Evolutionary conservation across 2,888 invertebrate genomes (phyloP).

Genomic region (Spialia ferax): DNA sequence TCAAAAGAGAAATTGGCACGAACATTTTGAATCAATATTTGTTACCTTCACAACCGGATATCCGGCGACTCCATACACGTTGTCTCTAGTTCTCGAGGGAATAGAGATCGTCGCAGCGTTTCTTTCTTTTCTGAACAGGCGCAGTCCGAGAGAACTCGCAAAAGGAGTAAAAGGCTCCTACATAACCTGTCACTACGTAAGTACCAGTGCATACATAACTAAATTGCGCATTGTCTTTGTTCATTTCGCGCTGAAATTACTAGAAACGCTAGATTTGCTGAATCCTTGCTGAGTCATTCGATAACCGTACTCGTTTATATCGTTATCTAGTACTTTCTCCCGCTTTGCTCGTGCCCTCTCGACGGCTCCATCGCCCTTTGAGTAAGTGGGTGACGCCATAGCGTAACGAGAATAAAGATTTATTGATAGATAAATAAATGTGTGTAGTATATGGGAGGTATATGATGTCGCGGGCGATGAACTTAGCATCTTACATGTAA

Average conservation of each 20-base stretch:
- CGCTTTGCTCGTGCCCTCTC: slow-evolving; percentile 39
- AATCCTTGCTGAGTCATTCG: slow-evolving; percentile 60
- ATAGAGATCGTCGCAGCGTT: slow-evolving; percentile 82
- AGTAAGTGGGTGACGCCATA: slow-evolving; percentile 50
- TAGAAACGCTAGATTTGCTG: slow-evolving; percentile 48
- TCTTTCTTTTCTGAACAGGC: slow-evolving; percentile 86
- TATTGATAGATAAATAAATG: slow-evolving; percentile 9
- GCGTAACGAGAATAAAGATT: slow-evolving; percentile 40
- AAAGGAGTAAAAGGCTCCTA: slow-evolving; percentile 87
- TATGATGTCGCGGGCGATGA: slow-evolving; percentile 74
- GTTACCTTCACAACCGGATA: slow-evolving; percentile 68
- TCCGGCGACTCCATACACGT: slow-evolving; percentile 83
- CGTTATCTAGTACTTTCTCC: slow-evolving; percentile 46
- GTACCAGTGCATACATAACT: slow-evolving; percentile 70
- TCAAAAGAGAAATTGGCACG: slow-evolving; percentile 31
- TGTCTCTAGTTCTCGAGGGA: slow-evolving; percentile 80
- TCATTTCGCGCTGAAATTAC: slow-evolving; percentile 53
- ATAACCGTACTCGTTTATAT: slow-evolving; percentile 36
- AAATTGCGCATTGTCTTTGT: slow-evolving; percentile 57
- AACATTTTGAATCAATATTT: slow-evolving; percentile 52
- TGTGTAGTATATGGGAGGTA: slow-evolving; percentile 41
- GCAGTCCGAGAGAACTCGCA: slow-evolving; percentile 85
- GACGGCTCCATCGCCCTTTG: slow-evolving; percentile 43
- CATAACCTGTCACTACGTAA: slow-evolving; percentile 86
- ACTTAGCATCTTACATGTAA: slow-evolving; percentile 53